Evolutionary conservation across 2,113 vertebrate genomes (phyloP), one percentile per base, ranked within the genome.

Genomic region (Crypturellus undulatus): DNA sequence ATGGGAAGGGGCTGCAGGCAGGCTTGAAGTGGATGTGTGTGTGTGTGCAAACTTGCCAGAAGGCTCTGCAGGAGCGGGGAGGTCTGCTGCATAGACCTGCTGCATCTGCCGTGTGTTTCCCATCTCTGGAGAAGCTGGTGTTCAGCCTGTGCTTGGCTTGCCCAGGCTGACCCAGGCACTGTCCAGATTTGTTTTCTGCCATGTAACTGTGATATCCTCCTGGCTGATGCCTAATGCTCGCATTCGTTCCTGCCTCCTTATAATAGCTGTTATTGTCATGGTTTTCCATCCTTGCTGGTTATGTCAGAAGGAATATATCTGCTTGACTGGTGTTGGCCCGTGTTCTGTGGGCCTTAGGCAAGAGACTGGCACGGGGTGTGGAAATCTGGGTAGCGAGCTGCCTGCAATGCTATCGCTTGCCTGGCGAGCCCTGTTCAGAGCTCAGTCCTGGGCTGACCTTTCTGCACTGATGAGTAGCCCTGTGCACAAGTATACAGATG

Each of bases 81-180:
- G 38, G 64, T 94, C 89, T 91, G 86, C 83, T 52, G 5, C 56
- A 34, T 20, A 56, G 93, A 81, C 56, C 49, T 2, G 0, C 10
- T 40, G 69, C 86, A 81, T 94, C 94, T 88, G 91, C 70, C 69
- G 30, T 42, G 34, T 24, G 3, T 68, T 94, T 69, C 63, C 67
- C 40, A 21, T 69, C 86, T 43, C 77, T 75, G 90, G 68, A 70
- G 90, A 63, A 83, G 49, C 45, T 49, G 60, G 36, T 10, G 2
- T 7, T 34, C 28, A 9, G 49, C 42, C 34, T 32, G 45, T 0
- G 0, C 30, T 42, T 49, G 42, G 30, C 40, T 56, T 38, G 67
- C 60, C 72, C 49, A 36, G 0, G 0, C 54, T 36, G 73, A 68
- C 58, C 45, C 56, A 14, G 51, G 49, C 19, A 42, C 60, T 0